A percentile compares a stretch with the other conserved stretches of the same genome.
Evolutionary conservation across 2,797 vertebrate species (phyloP).

Genomic region (Cyclura pinguis): DNA sequence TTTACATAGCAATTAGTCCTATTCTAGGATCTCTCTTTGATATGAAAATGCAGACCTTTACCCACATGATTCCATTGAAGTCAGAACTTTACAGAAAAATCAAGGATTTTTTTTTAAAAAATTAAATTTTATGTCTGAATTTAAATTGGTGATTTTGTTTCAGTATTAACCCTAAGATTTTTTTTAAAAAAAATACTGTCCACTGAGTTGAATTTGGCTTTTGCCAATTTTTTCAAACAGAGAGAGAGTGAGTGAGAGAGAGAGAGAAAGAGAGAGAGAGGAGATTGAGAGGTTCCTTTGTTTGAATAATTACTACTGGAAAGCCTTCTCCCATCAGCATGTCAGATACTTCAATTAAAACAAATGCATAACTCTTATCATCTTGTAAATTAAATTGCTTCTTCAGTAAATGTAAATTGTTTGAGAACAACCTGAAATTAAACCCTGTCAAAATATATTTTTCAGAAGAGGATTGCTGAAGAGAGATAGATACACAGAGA

Average conservation of each 20-base stretch:
- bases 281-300: conserved; percentile 59
- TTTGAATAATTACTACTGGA: conserved; percentile 71
- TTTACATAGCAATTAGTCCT: background rate
- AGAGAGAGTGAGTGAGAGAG: too few species aligned
- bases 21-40: background rate
- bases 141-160: conserved; percentile 2
- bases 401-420: conserved; percentile 69
- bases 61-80: background rate
- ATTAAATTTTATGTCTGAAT: background rate
- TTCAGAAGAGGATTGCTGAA: conserved; percentile 33
- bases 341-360: conserved; percentile 72
- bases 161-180: background rate
- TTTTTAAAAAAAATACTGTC: background rate
- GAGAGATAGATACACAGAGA: background rate
- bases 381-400: conserved; percentile 71
- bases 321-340: conserved; percentile 70
- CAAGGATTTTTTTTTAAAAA: background rate
- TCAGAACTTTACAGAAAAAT: background rate
- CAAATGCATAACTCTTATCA: conserved; percentile 65
- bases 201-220: conserved; percentile 34
- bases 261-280: background rate
- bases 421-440: conserved; percentile 61
- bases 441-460: conserved; percentile 55
- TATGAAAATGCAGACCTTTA: background rate
- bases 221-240: background rate